Base-by-base conservation (phyloP, 2,797 vertebrate genomes). In the Poecile montanus region DNA sequence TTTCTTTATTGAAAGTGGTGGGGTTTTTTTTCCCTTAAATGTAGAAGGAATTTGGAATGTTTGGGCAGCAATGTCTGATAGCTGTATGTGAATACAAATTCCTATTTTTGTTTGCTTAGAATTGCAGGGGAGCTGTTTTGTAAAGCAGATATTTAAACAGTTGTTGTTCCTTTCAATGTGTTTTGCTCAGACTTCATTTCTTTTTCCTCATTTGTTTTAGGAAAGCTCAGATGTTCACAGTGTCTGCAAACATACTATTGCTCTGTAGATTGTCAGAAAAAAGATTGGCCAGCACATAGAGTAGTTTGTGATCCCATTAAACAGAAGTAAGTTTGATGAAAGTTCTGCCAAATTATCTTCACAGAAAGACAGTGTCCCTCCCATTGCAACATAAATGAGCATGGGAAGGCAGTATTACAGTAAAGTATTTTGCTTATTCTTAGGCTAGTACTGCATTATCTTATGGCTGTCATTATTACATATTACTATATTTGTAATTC, bases 231-330 rank as follows among this genome's bases (percentile, higher is more conserved):
- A 19, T 99, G 99, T 88, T 98, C 98, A 7, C 97, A 97, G 19
- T 99, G 99, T 94, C 98, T 98, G 95, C 99, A 98, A 92, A 97
- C 97, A 0, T 89, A 91, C 62, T 99, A 99, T 74, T 99, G 99
- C 95, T 99, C 99, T 25, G 90, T 91, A 42, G 62, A 68, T 2
- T 99, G 99, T 94, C 99, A 99, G 97, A 97, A 94, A n/a, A 97
- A 98, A 83, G 99, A 99, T 88, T 99, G 99, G 99, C 97, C 96
- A 23, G 96, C 95, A 10, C 99, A 99, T 85, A 97, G 96, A 76
- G 95, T 97, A 29, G 65, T 98, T 45, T 99, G 99, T 96, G 98
- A 97, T 29, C 72, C 97, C 17, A 4, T 94, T 86, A 97, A 97
- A 89, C 75, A 68, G 18, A 97, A 93, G 98, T 98, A 94, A 96